phyloP scores from a whole-genome alignment of 1,140 invertebrate genomes.

The Cyclina sinensis region DNA sequence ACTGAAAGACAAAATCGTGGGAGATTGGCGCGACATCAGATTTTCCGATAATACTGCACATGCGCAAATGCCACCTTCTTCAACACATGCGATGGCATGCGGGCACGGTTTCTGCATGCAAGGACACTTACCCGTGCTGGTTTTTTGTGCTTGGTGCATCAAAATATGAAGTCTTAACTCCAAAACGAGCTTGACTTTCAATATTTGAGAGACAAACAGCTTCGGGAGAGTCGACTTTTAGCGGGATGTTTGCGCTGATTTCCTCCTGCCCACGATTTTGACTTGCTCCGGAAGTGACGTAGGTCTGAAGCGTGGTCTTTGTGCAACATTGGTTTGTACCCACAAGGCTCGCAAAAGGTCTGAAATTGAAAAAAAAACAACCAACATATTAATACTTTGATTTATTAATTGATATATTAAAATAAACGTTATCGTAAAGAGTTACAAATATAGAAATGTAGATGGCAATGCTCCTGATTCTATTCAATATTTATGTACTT shows the following conservation, averaged over 20 bases:
- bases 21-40: background rate
- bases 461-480: too few species aligned
- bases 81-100: background rate
- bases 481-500: too few species aligned
- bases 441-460: too few species aligned
- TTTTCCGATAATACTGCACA: background rate
- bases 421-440: too few species aligned
- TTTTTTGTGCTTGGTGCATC: background rate
- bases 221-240: background rate
- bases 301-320: constrained; percentile 91
- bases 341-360: constrained; percentile 92
- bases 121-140: background rate
- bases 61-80: background rate
- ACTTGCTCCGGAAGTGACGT: constrained; percentile 91
- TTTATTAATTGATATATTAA: too few species aligned
- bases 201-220: background rate
- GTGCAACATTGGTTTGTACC: constrained; percentile 93
- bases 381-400: too few species aligned
- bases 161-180: background rate
- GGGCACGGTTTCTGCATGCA: background rate
- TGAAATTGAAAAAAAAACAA: constrained; percentile 5
- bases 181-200: background rate
- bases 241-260: constrained; percentile 28
- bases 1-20: background rate
- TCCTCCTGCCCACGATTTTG: constrained; percentile 89